phyloP scores from a whole-genome alignment of 2,888 invertebrate species.

The Drosophila pseudotalamancana region DNA sequence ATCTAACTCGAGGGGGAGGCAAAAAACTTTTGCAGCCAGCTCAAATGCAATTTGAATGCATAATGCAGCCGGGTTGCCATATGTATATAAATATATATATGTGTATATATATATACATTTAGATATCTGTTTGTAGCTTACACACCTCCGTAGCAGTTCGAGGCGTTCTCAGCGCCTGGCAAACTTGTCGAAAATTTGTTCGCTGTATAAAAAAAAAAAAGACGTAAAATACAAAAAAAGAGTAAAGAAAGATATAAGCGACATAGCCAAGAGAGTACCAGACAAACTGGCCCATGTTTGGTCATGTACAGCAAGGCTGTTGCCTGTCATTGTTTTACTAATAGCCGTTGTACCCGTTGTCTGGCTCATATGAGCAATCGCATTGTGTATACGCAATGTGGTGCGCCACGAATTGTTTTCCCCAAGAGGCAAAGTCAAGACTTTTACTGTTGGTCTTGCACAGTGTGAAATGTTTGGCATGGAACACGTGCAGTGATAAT shows the following conservation, averaged over 20 bases:
- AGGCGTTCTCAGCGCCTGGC: conserved; percentile 53
- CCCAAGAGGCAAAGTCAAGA: neutral
- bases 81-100: conserved; percentile 10
- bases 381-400: conserved; percentile 61
- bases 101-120: conserved; percentile 15
- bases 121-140: conserved; percentile 33
- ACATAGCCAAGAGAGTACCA: conserved; percentile 35
- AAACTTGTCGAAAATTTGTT: conserved; percentile 77
- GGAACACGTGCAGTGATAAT: neutral
- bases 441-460: neutral
- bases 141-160: conserved; percentile 48
- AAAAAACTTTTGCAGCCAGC: conserved; percentile 53
- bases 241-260: conserved; percentile 4
- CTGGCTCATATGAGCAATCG: conserved; percentile 48
- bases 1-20: neutral
- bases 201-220: conserved; percentile 33
- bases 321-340: conserved; percentile 75
- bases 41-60: conserved; percentile 60
- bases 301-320: conserved; percentile 74
- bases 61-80: conserved; percentile 35
- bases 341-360: conserved; percentile 73
- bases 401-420: conserved; percentile 1
- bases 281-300: conserved; percentile 70
- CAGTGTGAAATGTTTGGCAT: neutral
- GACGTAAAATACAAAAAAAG: too few relatives aligned